These are phyloP conservation scores for Leptodactylus fuscus DNA, from an alignment of 2,113 vertebrate species.

Conservation along the genomic window DNA sequence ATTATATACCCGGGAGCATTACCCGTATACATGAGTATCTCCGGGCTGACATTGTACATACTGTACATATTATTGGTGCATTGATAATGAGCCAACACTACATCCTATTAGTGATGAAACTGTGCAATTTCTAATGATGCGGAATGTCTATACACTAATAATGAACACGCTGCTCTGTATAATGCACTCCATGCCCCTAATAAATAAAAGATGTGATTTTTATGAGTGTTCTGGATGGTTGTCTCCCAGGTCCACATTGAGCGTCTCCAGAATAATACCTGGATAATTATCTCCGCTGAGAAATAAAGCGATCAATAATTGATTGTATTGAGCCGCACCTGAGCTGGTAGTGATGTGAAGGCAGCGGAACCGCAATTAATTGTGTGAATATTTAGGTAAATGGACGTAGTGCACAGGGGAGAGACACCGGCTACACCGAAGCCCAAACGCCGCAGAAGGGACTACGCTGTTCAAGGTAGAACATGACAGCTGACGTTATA, in stretches of 20 bases:
- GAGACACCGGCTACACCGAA: background rate
- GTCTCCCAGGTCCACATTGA: constrained; percentile 20
- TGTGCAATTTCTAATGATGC: constrained; percentile 13
- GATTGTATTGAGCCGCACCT: constrained; percentile 50
- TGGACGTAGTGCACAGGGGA: background rate
- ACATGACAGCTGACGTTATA: background rate
- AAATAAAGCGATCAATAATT: constrained; percentile 59
- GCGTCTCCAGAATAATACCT: constrained; percentile 56
- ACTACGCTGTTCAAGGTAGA: background rate
- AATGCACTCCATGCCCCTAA: constrained; percentile 37
- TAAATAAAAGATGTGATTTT: constrained; percentile 59
- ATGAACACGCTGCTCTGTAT: constrained; percentile 27
- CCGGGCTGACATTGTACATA: background rate
- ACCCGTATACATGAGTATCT: too few species aligned
- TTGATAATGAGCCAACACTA: background rate
- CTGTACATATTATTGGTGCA: background rate
- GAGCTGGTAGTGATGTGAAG: constrained; percentile 23
- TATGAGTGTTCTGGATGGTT: constrained; percentile 55
- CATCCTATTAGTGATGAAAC: constrained; percentile 5
- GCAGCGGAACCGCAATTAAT: constrained; percentile 36
- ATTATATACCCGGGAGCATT: background rate
- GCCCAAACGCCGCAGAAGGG: background rate
- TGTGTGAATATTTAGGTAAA: constrained; percentile 36
- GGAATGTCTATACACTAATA: constrained; percentile 22
- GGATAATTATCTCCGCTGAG: constrained; percentile 57